Evolutionary conservation across 1,140 invertebrate genomes (phyloP).

Genomic region (Notospermus geniculatus): DNA sequence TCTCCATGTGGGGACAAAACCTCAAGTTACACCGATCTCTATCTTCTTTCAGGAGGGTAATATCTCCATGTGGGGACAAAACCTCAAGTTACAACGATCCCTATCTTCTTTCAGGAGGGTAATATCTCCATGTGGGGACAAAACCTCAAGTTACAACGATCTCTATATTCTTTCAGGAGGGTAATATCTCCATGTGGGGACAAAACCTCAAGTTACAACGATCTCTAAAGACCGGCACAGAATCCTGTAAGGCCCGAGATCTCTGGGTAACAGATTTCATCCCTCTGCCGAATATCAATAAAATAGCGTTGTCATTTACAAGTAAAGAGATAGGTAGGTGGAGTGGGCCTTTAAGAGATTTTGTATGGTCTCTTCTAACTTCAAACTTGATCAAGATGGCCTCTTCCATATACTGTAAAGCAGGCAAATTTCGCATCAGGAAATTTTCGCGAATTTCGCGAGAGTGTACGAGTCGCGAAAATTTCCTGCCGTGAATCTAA

Average conservation of each 20-base stretch:
- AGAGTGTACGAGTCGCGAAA: too few species aligned
- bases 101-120: conserved; percentile 56
- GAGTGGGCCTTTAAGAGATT: too few species aligned
- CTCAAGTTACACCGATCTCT: conserved; percentile 43
- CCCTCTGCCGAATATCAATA: conserved; percentile 53
- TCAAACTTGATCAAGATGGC: too few species aligned
- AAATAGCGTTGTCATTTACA: conserved; percentile 54
- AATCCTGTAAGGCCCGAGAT: conserved; percentile 50
- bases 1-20: conserved; percentile 48
- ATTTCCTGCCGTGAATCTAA: too few species aligned
- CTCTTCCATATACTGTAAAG: too few species aligned
- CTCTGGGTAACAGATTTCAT: conserved; percentile 57
- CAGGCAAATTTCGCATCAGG: too few species aligned
- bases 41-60: conserved; percentile 49
- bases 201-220: conserved; percentile 44
- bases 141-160: conserved; percentile 44
- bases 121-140: conserved; percentile 48
- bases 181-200: conserved; percentile 49
- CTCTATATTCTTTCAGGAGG: conserved; percentile 41
- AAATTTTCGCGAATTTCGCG: too few species aligned
- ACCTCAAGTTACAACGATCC: conserved; percentile 43
- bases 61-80: conserved; percentile 46
- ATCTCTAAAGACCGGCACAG: conserved; percentile 44
- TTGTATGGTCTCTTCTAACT: too few species aligned
- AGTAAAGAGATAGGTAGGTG: conserved; percentile 55